Conservation (phyloP, 2,113 vertebrate species). For the Pitta sordida region DNA sequence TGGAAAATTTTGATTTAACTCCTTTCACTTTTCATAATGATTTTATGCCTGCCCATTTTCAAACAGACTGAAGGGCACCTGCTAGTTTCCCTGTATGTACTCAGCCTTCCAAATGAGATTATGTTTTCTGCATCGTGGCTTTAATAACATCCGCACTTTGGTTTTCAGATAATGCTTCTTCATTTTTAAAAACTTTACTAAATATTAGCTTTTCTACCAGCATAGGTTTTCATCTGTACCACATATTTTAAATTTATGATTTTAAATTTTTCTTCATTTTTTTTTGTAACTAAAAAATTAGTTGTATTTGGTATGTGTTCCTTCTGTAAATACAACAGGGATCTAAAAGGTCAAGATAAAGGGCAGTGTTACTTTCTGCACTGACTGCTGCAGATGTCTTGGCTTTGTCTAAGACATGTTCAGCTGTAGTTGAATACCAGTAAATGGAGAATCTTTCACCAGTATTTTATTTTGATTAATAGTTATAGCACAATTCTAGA, state of each 20-base stretch:
- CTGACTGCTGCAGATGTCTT: not conserved
- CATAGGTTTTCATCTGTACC: not conserved
- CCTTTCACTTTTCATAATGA: not conserved
- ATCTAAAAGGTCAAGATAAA: not conserved
- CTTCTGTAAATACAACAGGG: not conserved
- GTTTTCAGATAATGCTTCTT: not conserved
- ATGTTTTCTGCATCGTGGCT: not conserved
- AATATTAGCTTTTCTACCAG: not conserved
- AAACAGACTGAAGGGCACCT: not conserved
- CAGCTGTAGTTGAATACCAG: not conserved
- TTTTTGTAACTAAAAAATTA: not conserved
- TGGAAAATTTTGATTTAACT: not conserved
- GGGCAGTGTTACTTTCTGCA: not conserved
- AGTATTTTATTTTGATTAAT: not conserved
- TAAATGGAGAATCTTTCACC: not conserved
- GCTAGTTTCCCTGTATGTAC: not conserved
- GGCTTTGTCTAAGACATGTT: not conserved
- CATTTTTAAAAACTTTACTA: not conserved
- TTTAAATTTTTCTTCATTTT: not conserved
- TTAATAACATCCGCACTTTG: not conserved
- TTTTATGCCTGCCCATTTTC: not conserved
- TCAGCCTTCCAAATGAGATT: not conserved
- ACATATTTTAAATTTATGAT: not conserved
- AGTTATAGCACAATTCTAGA: not conserved
- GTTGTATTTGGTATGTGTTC: not conserved